These are phyloP conservation scores for Spea bombifrons DNA, from an alignment of 2,113 vertebrate species.

Conservation along the genomic window DNA sequence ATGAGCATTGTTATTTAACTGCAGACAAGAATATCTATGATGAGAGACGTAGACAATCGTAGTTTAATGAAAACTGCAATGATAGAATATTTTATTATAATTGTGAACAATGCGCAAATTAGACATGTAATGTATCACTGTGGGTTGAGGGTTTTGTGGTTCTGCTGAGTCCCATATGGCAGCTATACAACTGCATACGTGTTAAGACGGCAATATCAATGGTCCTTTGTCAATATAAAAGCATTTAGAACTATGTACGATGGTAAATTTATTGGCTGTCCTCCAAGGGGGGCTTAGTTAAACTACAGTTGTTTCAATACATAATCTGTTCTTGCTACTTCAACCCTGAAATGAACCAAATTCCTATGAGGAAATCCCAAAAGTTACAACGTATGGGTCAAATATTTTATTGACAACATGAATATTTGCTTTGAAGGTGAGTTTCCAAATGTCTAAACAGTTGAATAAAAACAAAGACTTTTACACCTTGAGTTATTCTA, in stretches of 20 bases:
- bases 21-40: neutral
- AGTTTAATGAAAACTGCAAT: neutral
- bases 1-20: neutral
- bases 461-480: constrained; percentile 25
- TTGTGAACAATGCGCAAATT: constrained; percentile 12
- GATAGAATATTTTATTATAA: constrained; percentile 4
- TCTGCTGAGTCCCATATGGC: constrained; percentile 57
- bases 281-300: constrained; percentile 62
- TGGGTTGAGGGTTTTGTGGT: constrained; percentile 21
- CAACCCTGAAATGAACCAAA: constrained; percentile 67
- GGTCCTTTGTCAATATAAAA: constrained; percentile 66
- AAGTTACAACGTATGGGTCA: constrained; percentile 65
- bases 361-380: constrained; percentile 58
- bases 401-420: constrained; percentile 57
- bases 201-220: constrained; percentile 63
- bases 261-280: constrained; percentile 62
- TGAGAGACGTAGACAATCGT: neutral
- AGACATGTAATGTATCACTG: constrained; percentile 22
- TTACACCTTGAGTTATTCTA: constrained; percentile 32
- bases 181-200: constrained; percentile 57
- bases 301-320: constrained; percentile 59
- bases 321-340: constrained; percentile 66
- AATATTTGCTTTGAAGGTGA: constrained; percentile 64
- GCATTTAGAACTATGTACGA: constrained; percentile 61
- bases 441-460: constrained; percentile 59